Base-by-base conservation (phyloP, 2,888 invertebrate species). In the Agrotis puta region DNA sequence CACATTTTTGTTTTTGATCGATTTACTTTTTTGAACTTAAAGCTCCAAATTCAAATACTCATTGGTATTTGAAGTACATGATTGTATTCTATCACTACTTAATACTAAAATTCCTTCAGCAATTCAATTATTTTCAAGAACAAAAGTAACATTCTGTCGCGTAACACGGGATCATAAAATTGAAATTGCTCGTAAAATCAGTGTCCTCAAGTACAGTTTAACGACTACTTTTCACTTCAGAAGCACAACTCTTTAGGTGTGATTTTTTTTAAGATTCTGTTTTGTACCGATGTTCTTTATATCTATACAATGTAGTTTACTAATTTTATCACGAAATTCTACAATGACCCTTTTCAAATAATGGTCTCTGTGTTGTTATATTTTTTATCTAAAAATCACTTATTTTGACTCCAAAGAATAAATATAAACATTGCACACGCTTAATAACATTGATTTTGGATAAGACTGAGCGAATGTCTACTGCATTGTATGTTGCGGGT, bases 111-210 rank as follows among this genome's bases (percentile, higher is more conserved):
- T 79, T 81, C 70, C 73, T 63, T 68, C 62, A 77, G 77, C 54
- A 27, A 73, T 77, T 81, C 62, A 81, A 81, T 81, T 77, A 77
- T 81, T 72, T 65, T 61, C 71, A 81, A 18, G 53, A 61, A 74
- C 63, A 79, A 77, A 64, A 70, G 66, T 61, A 81, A 73, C 77
- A 81, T 81, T 79, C 76, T 76, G 67, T 72, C 82, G 71, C 82
- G 79, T 76, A 78, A 64, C 57, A 71, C 45, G 54, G 66, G 45
- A 57, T 56, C 72, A 82, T 81, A 76, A 81, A 81, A 81, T 61
- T 66, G 59, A 54, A 79, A 81, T 65, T 66, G 70, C 47, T 79
- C 79, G 72, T 81, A 82, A 81, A 81, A 81, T 82, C 71, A 79
- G 65, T 72, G 75, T 65, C 75, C 67, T 59, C 68, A 61, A 81